phyloP scores from a whole-genome alignment of 1,140 invertebrate genomes.

The Brachionus asplanchnoidis region DNA sequence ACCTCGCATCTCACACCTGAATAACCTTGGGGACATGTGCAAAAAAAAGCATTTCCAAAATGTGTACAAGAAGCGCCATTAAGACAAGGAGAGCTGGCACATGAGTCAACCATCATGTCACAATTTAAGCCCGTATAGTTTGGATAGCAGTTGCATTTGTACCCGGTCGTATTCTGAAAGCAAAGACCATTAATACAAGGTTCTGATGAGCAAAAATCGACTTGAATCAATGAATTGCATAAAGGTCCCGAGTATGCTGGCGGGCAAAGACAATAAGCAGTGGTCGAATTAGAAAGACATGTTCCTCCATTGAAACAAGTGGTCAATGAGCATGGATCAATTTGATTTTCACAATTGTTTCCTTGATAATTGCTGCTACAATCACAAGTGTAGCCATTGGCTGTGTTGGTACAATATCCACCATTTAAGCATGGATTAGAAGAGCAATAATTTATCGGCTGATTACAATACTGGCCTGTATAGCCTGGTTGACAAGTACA shows the following conservation, averaged over 20 bases:
- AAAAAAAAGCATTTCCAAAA: neutral
- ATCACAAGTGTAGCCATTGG: conserved; percentile 43
- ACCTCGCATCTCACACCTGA: conserved; percentile 41
- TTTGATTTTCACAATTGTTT: conserved; percentile 35
- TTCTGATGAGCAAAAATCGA: neutral
- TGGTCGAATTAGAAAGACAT: conserved; percentile 5
- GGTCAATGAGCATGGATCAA: conserved; percentile 40
- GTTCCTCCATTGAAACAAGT: conserved; percentile 42
- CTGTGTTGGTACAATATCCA: conserved; percentile 44
- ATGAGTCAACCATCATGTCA: conserved; percentile 46
- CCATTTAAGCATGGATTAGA: conserved; percentile 47
- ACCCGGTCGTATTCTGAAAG: neutral
- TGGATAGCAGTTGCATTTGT: conserved; percentile 47
- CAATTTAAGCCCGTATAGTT: conserved; percentile 49
- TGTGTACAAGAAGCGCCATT: conserved; percentile 39
- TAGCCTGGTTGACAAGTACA: conserved; percentile 67
- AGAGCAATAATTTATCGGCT: conserved; percentile 47
- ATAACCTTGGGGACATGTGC: conserved; percentile 31
- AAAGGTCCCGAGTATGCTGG: neutral
- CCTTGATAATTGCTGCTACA: conserved; percentile 45
- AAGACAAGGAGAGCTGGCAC: conserved; percentile 46
- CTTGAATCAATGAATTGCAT: neutral
- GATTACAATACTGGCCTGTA: conserved; percentile 45
- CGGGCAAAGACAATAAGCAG: conserved; percentile 3
- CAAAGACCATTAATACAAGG: conserved; percentile 32